Evolutionary conservation across 2,888 invertebrate species (phyloP), one percentile per base, ranked within the genome.

Genomic region (Leptarthrus brevirostris): DNA sequence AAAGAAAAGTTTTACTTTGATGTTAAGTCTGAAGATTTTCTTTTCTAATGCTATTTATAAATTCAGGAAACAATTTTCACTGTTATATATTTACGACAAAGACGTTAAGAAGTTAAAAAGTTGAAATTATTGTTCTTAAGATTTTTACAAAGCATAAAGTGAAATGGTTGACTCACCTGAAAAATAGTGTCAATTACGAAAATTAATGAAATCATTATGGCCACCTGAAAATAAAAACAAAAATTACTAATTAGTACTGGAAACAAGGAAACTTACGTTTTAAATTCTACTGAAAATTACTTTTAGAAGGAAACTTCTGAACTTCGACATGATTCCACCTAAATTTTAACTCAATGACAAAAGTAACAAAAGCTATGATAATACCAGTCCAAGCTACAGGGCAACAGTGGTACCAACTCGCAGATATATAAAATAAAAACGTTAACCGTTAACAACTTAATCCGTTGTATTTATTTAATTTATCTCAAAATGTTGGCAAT

Each of bases 361-460:
- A 66, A 10, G 30, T 24, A 6, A 66, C 3, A 66, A 66, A 66
- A 49, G 47, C 47, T 20, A 44, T 47, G 24, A 22, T 16, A 66
- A 49, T 26, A 66, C 14, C 16, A 36, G 24, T 26, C n/a, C 61
- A 61, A 61, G 36, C 49, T 66, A 66, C 66, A 66, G 66, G 66
- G 66, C 66, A 66, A 66, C 66, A 66, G 66, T 66, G 66, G 66
- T 66, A 66, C 66, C 66, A 66, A 66, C 66, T 66, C 49, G 66
- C 47, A 66, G 26, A 49, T 26, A 66, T n/a, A 44, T 14, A 36
- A 44, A 47, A 66, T 14, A 26, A 16, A 30, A 66, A 6, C 14
- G n/a, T n/a, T n/a, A n/a, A n/a, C n/a, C n/a, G n/a, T n/a, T n/a
- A n/a, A n/a, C 16, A 66, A 30, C 56, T 24, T 6, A 30, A 56